Base-by-base conservation (phyloP, 2,113 vertebrate genomes). In the Enhydra lutris region DNA sequence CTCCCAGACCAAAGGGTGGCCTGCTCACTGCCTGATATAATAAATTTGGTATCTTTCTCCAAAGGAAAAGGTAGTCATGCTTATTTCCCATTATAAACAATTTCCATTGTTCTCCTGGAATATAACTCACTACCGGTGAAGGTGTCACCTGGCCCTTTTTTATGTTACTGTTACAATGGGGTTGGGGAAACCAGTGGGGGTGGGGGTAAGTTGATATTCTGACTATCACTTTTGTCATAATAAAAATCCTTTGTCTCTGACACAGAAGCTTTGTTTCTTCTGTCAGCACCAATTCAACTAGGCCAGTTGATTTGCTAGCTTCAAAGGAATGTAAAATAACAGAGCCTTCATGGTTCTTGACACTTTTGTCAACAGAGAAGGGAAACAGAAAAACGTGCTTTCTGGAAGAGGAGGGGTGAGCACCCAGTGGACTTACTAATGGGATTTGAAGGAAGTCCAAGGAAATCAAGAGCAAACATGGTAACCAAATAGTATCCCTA, bases 331-430 rank as follows among this genome's bases (percentile, higher is more conserved):
- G 11, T 50, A 20, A 57, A 82, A 15, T 31, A 52, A 81, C 6
- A 57, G 55, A 4, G 0, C 4, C 3, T 69, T 84, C 23, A 74
- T 12, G 21, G 2, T 78, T 26, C 1, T 24, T 89, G 50, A 59
- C 3, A 18, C 2, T 59, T 76, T 36, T 47, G 17, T 18, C 29
- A 65, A 34, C 4, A n/a, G 42, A 71, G 9, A 8, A 7, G 5
- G 1, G 31, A 39, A n/a, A 42, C 4, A 61, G 4, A 52, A 10
- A 79, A 45, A 11, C 2, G 1, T 7, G 6, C 1, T 20, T 80
- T 71, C 65, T 24, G 6, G 65, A 55, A 87, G 50, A 63, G 7
- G 14, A 34, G 29, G 34, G 3, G 7, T 21, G 42, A n/a, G 3
- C 5, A 18, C 12, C 15, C 6, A 31, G 24, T 18, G 8, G 42